These are phyloP conservation scores for Galerucella pusilla DNA, from an alignment of 2,888 invertebrate genomes.

Conservation along the genomic window DNA sequence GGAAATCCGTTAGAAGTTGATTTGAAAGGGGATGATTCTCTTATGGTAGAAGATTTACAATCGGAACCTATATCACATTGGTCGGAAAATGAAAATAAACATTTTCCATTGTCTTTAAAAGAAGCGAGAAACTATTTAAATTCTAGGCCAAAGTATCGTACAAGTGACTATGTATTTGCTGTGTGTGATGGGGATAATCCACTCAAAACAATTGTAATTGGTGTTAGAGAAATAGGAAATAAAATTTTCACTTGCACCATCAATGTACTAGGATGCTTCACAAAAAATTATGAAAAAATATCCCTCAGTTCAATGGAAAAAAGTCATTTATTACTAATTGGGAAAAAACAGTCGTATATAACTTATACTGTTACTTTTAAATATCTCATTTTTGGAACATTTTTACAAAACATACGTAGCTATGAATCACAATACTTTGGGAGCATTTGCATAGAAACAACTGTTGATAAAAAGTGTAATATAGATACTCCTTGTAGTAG, in stretches of 20 bases:
- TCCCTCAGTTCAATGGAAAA: conserved; percentile 45
- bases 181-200: conserved; percentile 46
- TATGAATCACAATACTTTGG: conserved; percentile 36
- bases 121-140: conserved; percentile 42
- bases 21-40: conserved; percentile 47
- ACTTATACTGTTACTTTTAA: conserved; percentile 43
- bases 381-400: conserved; percentile 45
- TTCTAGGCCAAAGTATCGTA: conserved; percentile 31
- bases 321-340: conserved; percentile 41
- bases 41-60: conserved; percentile 20
- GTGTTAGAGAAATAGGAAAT: conserved; percentile 33
- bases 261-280: conserved; percentile 40
- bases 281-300: conserved; percentile 39
- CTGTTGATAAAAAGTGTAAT: conserved; percentile 38
- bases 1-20: conserved; percentile 52
- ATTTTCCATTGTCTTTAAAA: conserved; percentile 43
- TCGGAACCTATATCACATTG: conserved; percentile 14
- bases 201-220: conserved; percentile 44
- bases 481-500: conserved; percentile 31
- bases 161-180: conserved; percentile 38
- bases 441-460: conserved; percentile 43
- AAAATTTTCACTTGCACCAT: conserved; percentile 38
- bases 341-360: conserved; percentile 25
- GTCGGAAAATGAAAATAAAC: conserved; percentile 34
- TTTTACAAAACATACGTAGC: conserved; percentile 39